These are phyloP conservation scores for Liasis olivaceus DNA, from an alignment of 2,797 vertebrate genomes.

Conservation along the genomic window DNA sequence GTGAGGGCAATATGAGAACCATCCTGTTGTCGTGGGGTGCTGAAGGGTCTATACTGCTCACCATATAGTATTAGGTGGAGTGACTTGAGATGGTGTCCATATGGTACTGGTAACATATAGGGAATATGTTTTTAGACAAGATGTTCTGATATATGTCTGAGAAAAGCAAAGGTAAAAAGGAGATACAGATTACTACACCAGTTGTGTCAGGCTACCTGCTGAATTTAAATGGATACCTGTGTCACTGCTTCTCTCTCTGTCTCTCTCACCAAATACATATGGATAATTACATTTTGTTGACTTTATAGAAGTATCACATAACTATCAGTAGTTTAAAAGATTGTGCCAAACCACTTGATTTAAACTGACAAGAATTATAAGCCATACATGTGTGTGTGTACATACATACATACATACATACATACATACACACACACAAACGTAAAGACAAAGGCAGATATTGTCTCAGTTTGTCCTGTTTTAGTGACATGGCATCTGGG, in stretches of 20 bases:
- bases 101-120: neutral
- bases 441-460: neutral
- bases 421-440: neutral
- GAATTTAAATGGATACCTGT: neutral
- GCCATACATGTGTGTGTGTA: too few species aligned
- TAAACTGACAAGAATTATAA: neutral
- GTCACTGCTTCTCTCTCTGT: neutral
- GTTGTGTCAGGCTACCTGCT: neutral
- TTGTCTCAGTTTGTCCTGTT: neutral
- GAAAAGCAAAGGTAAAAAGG: neutral
- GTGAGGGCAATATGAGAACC: neutral
- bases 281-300: neutral
- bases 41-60: neutral
- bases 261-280: neutral
- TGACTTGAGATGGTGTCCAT: too few species aligned
- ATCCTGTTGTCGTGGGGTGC: too few species aligned
- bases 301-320: neutral
- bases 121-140: neutral
- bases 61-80: neutral
- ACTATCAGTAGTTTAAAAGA: neutral
- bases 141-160: neutral
- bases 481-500: neutral
- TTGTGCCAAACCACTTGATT: neutral
- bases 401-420: too few species aligned
- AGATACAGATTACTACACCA: neutral